These are phyloP conservation scores for Aporophyla nigra DNA, from an alignment of 2,888 invertebrate species.

Conservation along the genomic window DNA sequence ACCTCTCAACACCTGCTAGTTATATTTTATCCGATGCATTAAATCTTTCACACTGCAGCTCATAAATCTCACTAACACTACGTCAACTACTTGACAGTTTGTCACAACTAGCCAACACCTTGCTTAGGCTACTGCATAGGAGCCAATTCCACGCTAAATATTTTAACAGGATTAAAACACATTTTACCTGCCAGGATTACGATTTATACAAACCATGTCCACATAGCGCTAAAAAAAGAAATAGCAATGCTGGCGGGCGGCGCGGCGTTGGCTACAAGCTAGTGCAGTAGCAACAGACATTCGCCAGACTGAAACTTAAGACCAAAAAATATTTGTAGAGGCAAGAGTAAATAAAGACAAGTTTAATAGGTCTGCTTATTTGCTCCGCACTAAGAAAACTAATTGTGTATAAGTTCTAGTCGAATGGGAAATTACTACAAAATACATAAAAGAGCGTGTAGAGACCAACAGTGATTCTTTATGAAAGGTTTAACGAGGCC, in stretches of 20 bases:
- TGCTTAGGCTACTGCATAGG: slow-evolving; percentile 1
- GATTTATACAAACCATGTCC: slow-evolving; percentile 46
- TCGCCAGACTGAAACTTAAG: slow-evolving; percentile 56
- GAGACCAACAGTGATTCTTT: slow-evolving; percentile 1
- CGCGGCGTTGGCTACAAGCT: slow-evolving; percentile 39
- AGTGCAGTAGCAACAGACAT: slow-evolving; percentile 53
- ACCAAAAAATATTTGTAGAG: slow-evolving; percentile 50
- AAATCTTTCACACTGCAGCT: slow-evolving; percentile 30
- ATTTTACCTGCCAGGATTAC: slow-evolving; percentile 38
- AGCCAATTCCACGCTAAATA: no score
- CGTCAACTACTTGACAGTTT: slow-evolving; percentile 19
- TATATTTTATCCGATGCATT: slow-evolving; percentile 39
- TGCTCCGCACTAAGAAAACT: slow-evolving; percentile 20
- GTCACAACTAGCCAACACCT: slow-evolving; percentile 33
- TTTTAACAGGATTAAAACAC: slow-evolving; percentile 4
- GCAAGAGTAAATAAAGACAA: slow-evolving; percentile 48
- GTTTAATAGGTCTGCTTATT: slow-evolving; percentile 26
- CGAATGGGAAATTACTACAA: slow-evolving; percentile 7
- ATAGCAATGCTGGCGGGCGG: slow-evolving; percentile 31
- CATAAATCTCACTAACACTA: slow-evolving; percentile 31
- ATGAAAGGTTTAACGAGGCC: neutral
- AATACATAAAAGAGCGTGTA: neutral
- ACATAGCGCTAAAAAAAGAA: slow-evolving; percentile 45
- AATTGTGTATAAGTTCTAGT: slow-evolving; percentile 17
- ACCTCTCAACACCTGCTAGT: slow-evolving; percentile 38